Evolutionary conservation across 2,113 vertebrate species (phyloP).

Genomic region (Fregata magnificens): DNA sequence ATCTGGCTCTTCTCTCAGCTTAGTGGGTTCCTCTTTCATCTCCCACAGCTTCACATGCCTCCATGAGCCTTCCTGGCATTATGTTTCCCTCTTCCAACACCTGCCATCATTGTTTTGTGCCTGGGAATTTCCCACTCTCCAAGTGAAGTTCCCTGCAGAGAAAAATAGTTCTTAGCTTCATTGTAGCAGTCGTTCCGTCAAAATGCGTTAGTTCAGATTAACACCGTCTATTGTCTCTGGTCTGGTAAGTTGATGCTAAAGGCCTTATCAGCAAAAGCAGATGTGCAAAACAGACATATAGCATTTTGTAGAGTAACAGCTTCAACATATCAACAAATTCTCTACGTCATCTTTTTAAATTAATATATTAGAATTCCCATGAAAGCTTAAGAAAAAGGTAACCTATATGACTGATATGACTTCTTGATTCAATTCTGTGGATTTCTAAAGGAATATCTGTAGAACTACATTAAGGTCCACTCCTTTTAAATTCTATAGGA

Average conservation of each 20-base stretch:
- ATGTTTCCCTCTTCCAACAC: neutral
- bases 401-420: neutral
- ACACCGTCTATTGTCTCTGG: neutral
- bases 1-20: neutral
- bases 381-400: neutral
- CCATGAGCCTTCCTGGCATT: neutral
- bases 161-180: neutral
- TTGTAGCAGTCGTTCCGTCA: neutral
- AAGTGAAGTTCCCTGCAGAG: conserved; percentile 16
- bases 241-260: neutral
- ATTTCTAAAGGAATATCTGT: neutral
- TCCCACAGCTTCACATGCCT: neutral
- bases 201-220: neutral
- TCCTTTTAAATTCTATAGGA: neutral
- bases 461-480: neutral
- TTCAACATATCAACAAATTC: neutral
- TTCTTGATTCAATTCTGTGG: neutral
- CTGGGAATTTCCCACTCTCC: neutral
- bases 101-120: neutral
- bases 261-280: neutral
- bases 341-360: neutral
- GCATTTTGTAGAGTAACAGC: neutral
- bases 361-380: neutral
- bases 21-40: neutral
- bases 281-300: neutral